Evolutionary conservation across 2,113 vertebrate genomes (phyloP).

Genomic region (Dicerorhinus sumatrensis): DNA sequence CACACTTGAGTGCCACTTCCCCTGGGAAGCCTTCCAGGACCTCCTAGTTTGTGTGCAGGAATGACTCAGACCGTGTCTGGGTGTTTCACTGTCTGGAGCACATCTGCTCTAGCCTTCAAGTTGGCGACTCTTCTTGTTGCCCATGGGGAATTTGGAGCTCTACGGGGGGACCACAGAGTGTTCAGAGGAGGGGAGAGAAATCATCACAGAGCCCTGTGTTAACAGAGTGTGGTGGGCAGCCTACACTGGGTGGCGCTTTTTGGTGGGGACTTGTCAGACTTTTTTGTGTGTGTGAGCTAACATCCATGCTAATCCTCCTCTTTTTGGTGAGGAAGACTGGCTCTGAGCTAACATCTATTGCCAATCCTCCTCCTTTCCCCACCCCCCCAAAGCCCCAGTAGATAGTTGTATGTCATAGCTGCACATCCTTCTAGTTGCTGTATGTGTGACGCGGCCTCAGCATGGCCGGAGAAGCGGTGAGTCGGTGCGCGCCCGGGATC

Average conservation of each 20-base stretch:
- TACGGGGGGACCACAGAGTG: background rate
- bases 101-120: background rate
- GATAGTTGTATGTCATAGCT: no score
- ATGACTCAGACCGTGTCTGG: background rate
- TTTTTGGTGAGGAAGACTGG: no score
- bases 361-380: no score
- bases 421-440: no score
- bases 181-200: background rate
- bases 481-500: no score
- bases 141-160: background rate
- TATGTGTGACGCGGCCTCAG: no score
- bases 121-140: background rate
- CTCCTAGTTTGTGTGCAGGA: background rate
- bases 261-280: background rate
- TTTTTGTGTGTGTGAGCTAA: background rate
- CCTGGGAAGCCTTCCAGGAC: background rate
- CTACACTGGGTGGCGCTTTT: background rate
- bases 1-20: background rate
- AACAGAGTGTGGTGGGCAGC: background rate
- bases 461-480: no score
- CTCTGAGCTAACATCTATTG: no score
- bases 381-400: no score
- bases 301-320: no score
- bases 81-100: background rate
- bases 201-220: no score